Percentiles rank a stretch among this genome's conserved stretches.
Evolutionary conservation across 1,140 invertebrate genomes (phyloP).

Genomic region (Phortica variegata): DNA sequence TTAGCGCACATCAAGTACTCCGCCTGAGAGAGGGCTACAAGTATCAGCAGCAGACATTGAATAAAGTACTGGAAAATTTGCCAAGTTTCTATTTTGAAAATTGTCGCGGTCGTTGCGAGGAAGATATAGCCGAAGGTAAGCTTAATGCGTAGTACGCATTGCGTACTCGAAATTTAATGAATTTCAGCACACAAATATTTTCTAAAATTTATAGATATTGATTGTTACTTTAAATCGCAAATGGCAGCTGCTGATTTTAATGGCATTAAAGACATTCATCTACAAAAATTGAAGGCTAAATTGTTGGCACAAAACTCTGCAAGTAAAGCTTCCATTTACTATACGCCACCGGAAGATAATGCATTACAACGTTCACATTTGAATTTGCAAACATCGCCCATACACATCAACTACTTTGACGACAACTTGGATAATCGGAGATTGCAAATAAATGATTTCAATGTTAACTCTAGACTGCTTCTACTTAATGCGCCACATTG

Average conservation of each 20-base stretch:
- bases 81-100: slow-evolving; percentile 92
- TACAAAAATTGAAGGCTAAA: slow-evolving; percentile 45
- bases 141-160: background rate
- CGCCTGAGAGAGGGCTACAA: slow-evolving; percentile 89
- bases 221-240: slow-evolving; percentile 67
- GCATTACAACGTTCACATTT: slow-evolving; percentile 27
- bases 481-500: slow-evolving; percentile 28
- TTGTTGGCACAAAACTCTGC: slow-evolving; percentile 59
- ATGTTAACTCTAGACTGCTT: slow-evolving; percentile 33
- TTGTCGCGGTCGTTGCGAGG: slow-evolving; percentile 81
- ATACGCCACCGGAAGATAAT: slow-evolving; percentile 72
- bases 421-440: slow-evolving; percentile 50
- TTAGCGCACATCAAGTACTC: slow-evolving; percentile 87
- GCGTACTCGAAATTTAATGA: background rate
- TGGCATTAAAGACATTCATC: slow-evolving; percentile 36
- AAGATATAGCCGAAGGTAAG: slow-evolving; percentile 61
- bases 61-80: slow-evolving; percentile 91
- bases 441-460: slow-evolving; percentile 35
- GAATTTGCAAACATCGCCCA: slow-evolving; percentile 44
- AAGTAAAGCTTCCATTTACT: slow-evolving; percentile 73
- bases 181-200: background rate
- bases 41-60: slow-evolving; percentile 90
- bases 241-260: slow-evolving; percentile 57
- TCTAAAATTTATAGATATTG: slow-evolving; percentile 37
- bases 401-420: slow-evolving; percentile 55